Evolutionary conservation across 2,888 invertebrate genomes (phyloP), one percentile per base, ranked within the genome.

Genomic region (Deroplatys truncata): DNA sequence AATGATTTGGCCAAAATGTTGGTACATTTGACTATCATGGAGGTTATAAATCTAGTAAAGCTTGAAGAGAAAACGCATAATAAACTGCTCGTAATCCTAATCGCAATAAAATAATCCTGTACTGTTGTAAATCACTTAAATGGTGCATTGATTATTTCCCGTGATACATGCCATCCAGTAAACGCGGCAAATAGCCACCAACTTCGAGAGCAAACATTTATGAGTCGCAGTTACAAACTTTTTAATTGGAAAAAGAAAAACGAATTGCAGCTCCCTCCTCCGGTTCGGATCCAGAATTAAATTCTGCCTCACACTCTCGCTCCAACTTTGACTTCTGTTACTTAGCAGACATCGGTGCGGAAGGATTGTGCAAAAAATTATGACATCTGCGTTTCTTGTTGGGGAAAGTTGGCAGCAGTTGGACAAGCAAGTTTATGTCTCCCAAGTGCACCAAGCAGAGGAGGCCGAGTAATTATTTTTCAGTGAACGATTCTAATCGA

Each of bases 161-260:
- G 56, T 72, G 56, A 16, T 20, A 72, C 25, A 72, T 72, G 56
- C 20, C 56, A 25, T 72, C 56, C 20, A 72, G 56, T 4, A 72
- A 16, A 72, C 56, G 25, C 20, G 25, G 25, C 56, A 72, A 72
- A 20, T 72, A 16, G 56, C 20, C 56, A 72, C 56, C 25, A 20
- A 20, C 56, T 16, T 5, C 25, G 20, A 72, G 25, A 25, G 20
- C 56, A 72, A 72, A 72, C 56, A 72, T 72, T 72, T 72, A 72
- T 72, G 56, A 72, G 56, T 72, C 20, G 56, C 56, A 72, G 31
- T 35, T 31, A 86, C 86, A 89, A 89, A 89, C 84, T 89, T 89
- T 89, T 89, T 87, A 89, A 87, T 89, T 87, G 84, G 84, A 89
- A 35, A 72, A 72, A 72, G 56, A 72, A 72, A 72, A 72, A 72